A percentile compares a stretch with the other conserved stretches of the same genome.
phyloP scores from a whole-genome alignment of 2,797 vertebrate species.

The Etheostoma nigrum region DNA sequence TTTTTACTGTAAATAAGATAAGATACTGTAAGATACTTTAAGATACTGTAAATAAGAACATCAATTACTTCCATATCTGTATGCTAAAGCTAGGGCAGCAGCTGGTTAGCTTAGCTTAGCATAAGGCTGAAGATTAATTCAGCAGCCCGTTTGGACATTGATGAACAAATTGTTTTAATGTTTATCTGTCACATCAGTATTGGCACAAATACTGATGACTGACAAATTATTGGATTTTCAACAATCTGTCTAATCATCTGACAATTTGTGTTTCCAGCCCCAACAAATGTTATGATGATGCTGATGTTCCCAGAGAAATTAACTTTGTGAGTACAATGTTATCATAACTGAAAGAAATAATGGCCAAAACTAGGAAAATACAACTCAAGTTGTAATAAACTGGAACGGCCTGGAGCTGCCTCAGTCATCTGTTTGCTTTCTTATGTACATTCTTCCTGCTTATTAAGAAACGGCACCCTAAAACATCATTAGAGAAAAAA shows the following conservation, averaged over 20 bases:
- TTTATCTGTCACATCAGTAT: not conserved
- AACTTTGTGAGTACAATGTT: conserved; percentile 27
- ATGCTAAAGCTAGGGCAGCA: not conserved
- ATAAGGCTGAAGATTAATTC: not conserved
- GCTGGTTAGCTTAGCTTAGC: not conserved
- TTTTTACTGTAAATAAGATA: not conserved
- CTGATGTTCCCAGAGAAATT: conserved; percentile 13
- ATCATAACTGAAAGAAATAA: conserved; percentile 16
- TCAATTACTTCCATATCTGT: not conserved
- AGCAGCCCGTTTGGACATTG: not conserved
- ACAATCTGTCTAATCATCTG: conserved; percentile 9
- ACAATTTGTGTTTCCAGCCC: not conserved
- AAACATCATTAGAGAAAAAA: conserved; percentile 64
- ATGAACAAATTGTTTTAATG: not conserved
- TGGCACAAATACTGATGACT: not conserved
- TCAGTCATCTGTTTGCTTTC: conserved; percentile 42
- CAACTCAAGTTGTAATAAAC: conserved; percentile 32
- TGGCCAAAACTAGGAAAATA: conserved; percentile 25
- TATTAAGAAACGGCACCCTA: conserved; percentile 64
- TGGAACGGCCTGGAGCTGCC: conserved; percentile 33
- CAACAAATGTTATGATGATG: conserved; percentile 2
- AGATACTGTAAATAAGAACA: not conserved
- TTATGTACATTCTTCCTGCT: conserved; percentile 51
- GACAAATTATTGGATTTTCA: not conserved
- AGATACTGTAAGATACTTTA: too few relatives aligned